phyloP scores from a whole-genome alignment of 1,140 invertebrate species.

The Pogonognathellus flavescens region DNA sequence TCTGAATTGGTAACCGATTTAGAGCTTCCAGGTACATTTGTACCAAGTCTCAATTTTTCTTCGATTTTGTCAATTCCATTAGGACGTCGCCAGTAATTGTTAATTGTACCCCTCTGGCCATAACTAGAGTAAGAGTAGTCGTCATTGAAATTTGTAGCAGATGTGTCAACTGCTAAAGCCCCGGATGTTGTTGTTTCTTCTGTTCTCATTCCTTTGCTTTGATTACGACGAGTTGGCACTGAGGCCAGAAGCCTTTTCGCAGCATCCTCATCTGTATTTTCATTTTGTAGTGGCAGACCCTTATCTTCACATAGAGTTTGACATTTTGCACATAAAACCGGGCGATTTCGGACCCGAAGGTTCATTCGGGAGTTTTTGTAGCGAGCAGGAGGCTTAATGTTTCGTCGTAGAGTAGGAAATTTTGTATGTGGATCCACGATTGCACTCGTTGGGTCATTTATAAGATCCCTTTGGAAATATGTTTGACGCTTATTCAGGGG shows the following conservation, averaged over 20 bases:
- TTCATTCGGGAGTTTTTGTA: constrained; percentile 63
- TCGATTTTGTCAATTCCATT: neutral
- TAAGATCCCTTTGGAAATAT: constrained; percentile 58
- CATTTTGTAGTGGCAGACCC: neutral
- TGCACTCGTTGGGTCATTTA: constrained; percentile 40
- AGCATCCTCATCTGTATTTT: neutral
- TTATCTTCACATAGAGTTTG: constrained; percentile 59
- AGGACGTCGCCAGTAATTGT: constrained; percentile 64
- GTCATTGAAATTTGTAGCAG: neutral
- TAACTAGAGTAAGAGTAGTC: constrained; percentile 55
- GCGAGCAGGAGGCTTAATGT: constrained; percentile 64
- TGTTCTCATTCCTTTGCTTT: neutral
- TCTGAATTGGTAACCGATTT: neutral
- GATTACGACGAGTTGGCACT: neutral
- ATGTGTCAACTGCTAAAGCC: neutral
- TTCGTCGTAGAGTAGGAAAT: constrained; percentile 54
- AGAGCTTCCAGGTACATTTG: neutral
- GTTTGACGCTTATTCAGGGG: constrained; percentile 59
- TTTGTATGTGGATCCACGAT: constrained; percentile 1
- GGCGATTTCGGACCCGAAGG: constrained; percentile 54
- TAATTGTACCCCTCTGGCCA: constrained; percentile 56
- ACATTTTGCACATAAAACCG: constrained; percentile 65
- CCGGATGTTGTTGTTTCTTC: neutral
- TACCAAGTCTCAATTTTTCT: neutral
- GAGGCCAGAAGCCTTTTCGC: neutral